Conservation (phyloP, 2,797 vertebrate genomes). For the Tapera naevia region DNA sequence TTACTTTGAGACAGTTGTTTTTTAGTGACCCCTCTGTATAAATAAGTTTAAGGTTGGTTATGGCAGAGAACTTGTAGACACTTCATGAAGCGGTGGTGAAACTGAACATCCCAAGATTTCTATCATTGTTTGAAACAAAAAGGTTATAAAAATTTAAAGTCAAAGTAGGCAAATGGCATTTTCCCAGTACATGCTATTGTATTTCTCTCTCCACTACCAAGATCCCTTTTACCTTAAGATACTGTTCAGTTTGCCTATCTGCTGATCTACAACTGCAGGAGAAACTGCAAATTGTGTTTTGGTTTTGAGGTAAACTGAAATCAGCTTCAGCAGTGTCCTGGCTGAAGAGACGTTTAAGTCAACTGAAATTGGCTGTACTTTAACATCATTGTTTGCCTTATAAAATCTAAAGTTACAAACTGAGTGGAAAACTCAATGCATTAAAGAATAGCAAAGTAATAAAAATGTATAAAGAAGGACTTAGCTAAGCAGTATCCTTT, state of each 20-base stretch:
- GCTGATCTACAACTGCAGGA: not conserved
- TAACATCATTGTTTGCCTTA: not conserved
- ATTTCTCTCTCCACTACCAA: slow-evolving; percentile 9
- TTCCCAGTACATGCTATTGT: slow-evolving; percentile 27
- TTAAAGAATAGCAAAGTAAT: not conserved
- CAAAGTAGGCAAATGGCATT: not conserved
- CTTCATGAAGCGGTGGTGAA: not conserved
- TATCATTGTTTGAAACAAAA: slow-evolving; percentile 43
- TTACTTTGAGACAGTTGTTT: not conserved
- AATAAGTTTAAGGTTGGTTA: not conserved
- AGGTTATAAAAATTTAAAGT: slow-evolving; percentile 27
- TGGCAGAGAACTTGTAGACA: not conserved
- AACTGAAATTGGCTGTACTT: not conserved
- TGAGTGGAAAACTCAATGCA: not conserved
- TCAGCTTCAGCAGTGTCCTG: not conserved
- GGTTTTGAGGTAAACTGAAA: not conserved
- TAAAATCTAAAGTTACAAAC: not conserved
- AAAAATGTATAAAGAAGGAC: not conserved
- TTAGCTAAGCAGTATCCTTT: not conserved
- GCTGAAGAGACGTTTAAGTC: not conserved
- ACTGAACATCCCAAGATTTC: slow-evolving; percentile 8
- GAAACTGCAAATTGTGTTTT: not conserved
- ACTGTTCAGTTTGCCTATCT: slow-evolving; percentile 23
- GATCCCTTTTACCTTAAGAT: not conserved
- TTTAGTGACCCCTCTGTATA: not conserved